Conservation (phyloP, 2,113 vertebrate genomes). For the Campylorhamphus procurvoides region DNA sequence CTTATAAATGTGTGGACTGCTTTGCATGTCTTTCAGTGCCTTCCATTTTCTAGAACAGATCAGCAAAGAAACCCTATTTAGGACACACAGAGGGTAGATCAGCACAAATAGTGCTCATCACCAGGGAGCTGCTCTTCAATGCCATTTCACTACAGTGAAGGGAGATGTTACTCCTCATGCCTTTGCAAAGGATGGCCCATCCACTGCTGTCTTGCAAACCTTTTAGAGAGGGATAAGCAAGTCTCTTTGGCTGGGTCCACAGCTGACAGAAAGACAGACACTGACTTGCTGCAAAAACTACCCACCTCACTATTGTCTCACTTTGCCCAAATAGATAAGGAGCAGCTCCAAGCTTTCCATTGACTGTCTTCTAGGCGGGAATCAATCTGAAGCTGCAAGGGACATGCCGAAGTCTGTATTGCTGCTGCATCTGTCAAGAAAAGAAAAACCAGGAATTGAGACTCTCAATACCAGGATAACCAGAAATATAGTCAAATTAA, state of each 20-base stretch:
- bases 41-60: background rate
- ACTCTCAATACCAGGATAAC: background rate
- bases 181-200: background rate
- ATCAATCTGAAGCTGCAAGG: background rate
- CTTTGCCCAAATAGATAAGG: background rate
- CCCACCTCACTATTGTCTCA: background rate
- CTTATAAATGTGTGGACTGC: background rate
- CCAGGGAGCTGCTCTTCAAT: background rate
- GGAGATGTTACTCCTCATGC: background rate
- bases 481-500: constrained; percentile 1
- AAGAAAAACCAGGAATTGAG: background rate
- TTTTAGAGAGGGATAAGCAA: background rate
- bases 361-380: background rate
- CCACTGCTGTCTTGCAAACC: background rate
- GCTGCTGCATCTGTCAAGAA: background rate
- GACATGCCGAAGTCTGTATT: fast-evolving
- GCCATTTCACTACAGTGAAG: background rate
- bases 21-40: background rate
- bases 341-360: background rate
- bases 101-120: fast-evolving
- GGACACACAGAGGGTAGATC: background rate
- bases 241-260: background rate
- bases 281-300: background rate
- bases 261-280: background rate
- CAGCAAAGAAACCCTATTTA: background rate